Conservation (phyloP, 1,140 invertebrate species). For the Tetragonula clypearis region DNA sequence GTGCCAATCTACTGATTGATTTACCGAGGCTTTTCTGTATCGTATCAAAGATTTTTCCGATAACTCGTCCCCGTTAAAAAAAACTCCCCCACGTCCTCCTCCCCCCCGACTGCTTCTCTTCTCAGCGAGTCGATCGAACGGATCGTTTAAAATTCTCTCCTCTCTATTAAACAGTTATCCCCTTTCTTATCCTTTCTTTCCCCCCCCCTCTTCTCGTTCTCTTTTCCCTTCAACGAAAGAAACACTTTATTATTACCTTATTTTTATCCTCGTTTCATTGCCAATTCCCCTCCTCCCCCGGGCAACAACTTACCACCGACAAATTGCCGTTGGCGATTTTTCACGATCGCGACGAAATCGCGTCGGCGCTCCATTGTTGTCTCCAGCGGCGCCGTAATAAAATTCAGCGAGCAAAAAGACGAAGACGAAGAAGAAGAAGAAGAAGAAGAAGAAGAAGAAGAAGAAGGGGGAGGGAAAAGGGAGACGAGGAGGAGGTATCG, state of each 20-base stretch:
- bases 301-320: neutral
- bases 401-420: neutral
- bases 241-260: neutral
- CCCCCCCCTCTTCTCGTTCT: neutral
- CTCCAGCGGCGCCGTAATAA: neutral
- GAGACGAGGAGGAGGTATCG: neutral
- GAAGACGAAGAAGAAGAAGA: too few relatives aligned
- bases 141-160: conserved; percentile 14
- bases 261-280: neutral
- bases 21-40: conserved; percentile 16
- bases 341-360: neutral
- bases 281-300: neutral
- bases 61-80: conserved; percentile 20
- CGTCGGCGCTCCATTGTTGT: neutral
- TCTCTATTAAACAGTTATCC: neutral
- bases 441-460: too few relatives aligned
- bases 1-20: conserved; percentile 32
- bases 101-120: neutral
- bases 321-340: neutral
- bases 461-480: too few relatives aligned
- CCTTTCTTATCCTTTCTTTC: too few relatives aligned
- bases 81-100: neutral
- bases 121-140: neutral
- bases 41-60: conserved; percentile 41
- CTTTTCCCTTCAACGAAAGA: neutral